Conservation (phyloP, 2,888 invertebrate species). For the Oligia latruncula region DNA sequence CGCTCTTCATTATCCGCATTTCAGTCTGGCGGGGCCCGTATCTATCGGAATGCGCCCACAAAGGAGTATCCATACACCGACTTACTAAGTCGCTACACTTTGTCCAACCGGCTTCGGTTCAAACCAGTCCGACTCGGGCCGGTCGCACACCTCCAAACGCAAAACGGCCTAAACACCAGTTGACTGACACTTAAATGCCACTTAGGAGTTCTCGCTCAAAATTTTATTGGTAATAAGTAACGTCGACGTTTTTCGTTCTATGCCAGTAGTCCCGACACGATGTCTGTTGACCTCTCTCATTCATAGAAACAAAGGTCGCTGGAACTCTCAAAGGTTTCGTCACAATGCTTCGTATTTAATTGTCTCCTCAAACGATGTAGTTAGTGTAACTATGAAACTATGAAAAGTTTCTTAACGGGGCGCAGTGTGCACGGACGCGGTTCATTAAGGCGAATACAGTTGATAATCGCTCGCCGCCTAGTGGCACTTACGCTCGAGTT, state of each 20-base stretch:
- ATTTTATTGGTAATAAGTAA: conserved; percentile 87
- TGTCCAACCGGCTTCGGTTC: conserved; percentile 85
- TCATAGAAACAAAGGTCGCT: conserved; percentile 63
- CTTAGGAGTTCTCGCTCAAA: conserved; percentile 85
- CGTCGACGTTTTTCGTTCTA: conserved; percentile 78
- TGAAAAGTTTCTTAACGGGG: conserved; percentile 58
- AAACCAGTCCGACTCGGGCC: conserved; percentile 80
- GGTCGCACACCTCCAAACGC: conserved; percentile 65
- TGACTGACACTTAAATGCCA: conserved; percentile 89
- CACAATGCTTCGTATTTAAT: conserved; percentile 55
- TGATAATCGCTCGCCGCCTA: conserved; percentile 73
- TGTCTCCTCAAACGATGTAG: conserved; percentile 55
- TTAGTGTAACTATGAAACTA: conserved; percentile 57
- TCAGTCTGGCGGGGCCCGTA: conserved; percentile 81
- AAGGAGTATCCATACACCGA: conserved; percentile 83
- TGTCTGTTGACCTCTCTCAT: conserved; percentile 74
- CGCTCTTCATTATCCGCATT: conserved; percentile 88
- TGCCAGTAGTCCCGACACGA: conserved; percentile 69
- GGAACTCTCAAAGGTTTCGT: conserved; percentile 51
- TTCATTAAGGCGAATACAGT: conserved; percentile 73
- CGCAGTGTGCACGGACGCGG: conserved; percentile 48
- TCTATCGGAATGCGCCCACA: conserved; percentile 89
- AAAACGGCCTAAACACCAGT: conserved; percentile 84
- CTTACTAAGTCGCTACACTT: conserved; percentile 86
- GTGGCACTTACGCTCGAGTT: conserved; percentile 74